Percentiles rank a stretch among this genome's conserved stretches.
Evolutionary conservation across 2,113 vertebrate species (phyloP).

Genomic region (human): DNA sequence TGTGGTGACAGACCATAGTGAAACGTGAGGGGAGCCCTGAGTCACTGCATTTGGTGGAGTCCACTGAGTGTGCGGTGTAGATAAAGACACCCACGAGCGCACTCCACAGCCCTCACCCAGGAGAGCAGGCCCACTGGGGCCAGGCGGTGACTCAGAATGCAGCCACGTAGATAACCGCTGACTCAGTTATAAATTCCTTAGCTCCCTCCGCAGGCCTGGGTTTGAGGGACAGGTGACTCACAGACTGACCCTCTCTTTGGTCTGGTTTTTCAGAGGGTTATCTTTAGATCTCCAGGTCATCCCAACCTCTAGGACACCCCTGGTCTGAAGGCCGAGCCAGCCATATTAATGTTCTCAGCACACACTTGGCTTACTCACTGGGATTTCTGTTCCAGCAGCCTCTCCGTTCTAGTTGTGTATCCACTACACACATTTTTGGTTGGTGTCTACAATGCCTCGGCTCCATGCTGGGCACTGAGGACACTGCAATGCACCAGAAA

Average conservation of each 20-base stretch:
- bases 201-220: conserved; percentile 13
- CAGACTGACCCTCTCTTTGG: neutral
- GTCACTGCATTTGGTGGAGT: conserved; percentile 20
- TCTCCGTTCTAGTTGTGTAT: neutral
- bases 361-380: neutral
- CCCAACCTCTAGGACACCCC: neutral
- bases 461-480: neutral
- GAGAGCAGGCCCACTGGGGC: neutral
- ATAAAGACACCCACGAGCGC: neutral
- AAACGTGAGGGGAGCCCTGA: conserved; percentile 65
- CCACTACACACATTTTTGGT: neutral
- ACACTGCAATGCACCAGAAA: neutral
- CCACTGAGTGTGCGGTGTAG: neutral
- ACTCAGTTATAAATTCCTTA: conserved; percentile 28
- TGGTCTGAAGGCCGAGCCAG: neutral
- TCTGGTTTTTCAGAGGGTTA: neutral
- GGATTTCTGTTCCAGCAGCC: neutral
- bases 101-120: neutral
- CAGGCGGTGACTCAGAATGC: conserved; percentile 58
- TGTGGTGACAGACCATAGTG: neutral
- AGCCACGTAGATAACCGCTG: conserved; percentile 36
- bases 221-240: conserved; percentile 63
- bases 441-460: accelerated
- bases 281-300: neutral
- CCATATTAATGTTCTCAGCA: neutral